phyloP scores from a whole-genome alignment of 2,113 vertebrate genomes.

The Vimba vimba region DNA sequence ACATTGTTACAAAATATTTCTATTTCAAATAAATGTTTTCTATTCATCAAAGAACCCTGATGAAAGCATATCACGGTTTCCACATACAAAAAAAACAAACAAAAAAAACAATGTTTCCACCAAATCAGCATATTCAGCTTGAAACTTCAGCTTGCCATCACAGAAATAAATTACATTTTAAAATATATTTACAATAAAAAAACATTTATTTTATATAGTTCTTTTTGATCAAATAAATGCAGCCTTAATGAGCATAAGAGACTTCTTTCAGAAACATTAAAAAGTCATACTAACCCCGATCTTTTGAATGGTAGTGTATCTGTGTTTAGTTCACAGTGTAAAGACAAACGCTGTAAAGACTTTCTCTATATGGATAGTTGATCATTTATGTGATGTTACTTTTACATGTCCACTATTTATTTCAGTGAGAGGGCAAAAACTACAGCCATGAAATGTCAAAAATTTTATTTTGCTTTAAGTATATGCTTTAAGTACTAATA shows the following conservation, averaged over 20 bases:
- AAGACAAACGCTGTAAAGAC: not conserved
- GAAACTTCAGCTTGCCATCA: not conserved
- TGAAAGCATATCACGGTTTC: not conserved
- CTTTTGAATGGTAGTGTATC: constrained; percentile 1
- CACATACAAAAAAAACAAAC: not conserved
- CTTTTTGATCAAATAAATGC: too few relatives aligned
- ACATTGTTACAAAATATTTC: not conserved
- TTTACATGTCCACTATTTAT: not conserved
- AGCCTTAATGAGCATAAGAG: too few relatives aligned
- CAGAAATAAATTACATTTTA: not conserved
- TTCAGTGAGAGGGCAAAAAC: not conserved
- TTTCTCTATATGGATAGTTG: not conserved
- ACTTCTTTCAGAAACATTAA: too few relatives aligned
- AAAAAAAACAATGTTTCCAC: too few relatives aligned
- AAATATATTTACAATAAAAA: too few relatives aligned
- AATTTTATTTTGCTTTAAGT: not conserved
- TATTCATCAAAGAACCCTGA: not conserved
- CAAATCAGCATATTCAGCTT: too few relatives aligned
- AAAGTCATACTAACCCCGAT: not conserved
- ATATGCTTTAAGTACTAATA: not conserved
- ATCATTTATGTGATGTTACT: not conserved
- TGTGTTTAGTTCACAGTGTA: not conserved
- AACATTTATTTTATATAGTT: too few relatives aligned
- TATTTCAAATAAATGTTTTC: not conserved
- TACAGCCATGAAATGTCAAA: not conserved